A percentile compares a stretch with the other conserved stretches of the same genome.
Conservation (phyloP, 2,113 vertebrate genomes). For the Typhlomys cinereus region DNA sequence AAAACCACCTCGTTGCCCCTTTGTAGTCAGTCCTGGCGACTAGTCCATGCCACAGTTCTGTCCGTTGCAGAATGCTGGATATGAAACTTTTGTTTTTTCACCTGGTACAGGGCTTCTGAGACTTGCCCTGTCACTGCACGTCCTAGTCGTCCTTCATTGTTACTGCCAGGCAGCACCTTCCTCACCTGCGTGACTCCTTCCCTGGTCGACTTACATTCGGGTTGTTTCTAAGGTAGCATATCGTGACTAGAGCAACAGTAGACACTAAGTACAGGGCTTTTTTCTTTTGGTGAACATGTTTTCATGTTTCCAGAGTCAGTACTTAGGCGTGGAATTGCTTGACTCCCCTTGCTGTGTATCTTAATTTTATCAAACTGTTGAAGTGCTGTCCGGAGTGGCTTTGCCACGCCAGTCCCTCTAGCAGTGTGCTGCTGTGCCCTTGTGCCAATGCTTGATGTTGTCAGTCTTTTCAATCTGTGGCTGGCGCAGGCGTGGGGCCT, state of each 20-base stretch:
- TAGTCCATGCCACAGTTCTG: neutral
- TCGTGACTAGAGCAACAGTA: neutral
- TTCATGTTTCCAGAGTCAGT: constrained; percentile 41
- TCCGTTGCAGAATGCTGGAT: neutral
- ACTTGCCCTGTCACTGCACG: neutral
- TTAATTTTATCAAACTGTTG: constrained; percentile 15
- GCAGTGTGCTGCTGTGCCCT: neutral
- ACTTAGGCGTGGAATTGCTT: neutral
- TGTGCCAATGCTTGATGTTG: neutral
- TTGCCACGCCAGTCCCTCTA: neutral
- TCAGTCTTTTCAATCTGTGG: neutral
- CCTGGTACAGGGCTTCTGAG: constrained; percentile 21
- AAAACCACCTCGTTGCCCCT: neutral
- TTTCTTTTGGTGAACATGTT: neutral
- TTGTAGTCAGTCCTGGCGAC: neutral
- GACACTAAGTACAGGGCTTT: neutral
- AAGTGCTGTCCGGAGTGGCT: neutral
- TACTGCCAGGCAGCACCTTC: neutral
- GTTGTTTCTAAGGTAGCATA: constrained; percentile 1
- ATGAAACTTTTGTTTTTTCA: neutral
- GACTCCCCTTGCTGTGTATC: neutral
- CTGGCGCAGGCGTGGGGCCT: neutral
- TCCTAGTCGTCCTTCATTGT: constrained; percentile 21
- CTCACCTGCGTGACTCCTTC: neutral
- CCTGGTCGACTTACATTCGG: neutral